Evolutionary conservation across 2,888 invertebrate species (phyloP), one percentile per base, ranked within the genome.

Genomic region (Chrysolina oricalcia): DNA sequence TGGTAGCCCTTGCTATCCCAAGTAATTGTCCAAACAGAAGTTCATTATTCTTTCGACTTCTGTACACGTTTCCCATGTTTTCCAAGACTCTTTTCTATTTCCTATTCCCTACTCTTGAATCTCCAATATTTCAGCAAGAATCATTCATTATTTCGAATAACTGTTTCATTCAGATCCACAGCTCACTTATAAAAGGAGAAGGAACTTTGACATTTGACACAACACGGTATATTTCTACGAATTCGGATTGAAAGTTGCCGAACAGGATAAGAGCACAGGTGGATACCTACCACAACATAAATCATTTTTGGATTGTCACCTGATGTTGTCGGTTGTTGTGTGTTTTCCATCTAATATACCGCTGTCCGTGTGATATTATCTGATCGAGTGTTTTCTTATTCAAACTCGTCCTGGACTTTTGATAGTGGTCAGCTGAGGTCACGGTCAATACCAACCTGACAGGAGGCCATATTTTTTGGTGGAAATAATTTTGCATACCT

Each of bases 201-300:
- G 35, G 35, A 46, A 46, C 46, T 46, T 15, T 46, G 56, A 21
- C 56, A 11, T 21, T 23, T 6, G 1, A 27, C 67, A 35, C 27
- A 21, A 65, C 27, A 35, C 27, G n/a, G 50, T 17, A 67, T 46
- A 27, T 46, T 48, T 66, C 46, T 23, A 13, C 35, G 50, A 50
- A 50, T 35, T 35, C 21, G 41, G 19, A 40, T 68, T 48, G n/a
- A 19, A 68, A 41, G 53, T 68, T 40, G 68, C 53, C 68, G 35
- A 68, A 68, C 68, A 68, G 53, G 68, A 53, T 53, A 48, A 35
- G 53, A 68, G 15, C 68, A 41, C 68, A 68, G 68, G 68, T 68
- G 68, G 53, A 40, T 40, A 19, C 17, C 17, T 35, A 41, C 19
- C 40, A 53, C 19, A 53, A 56, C 19, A 68, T 68, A 53, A 68